Evolutionary conservation across 2,113 vertebrate genomes (phyloP).

Genomic region (Dermatemys mawii): DNA sequence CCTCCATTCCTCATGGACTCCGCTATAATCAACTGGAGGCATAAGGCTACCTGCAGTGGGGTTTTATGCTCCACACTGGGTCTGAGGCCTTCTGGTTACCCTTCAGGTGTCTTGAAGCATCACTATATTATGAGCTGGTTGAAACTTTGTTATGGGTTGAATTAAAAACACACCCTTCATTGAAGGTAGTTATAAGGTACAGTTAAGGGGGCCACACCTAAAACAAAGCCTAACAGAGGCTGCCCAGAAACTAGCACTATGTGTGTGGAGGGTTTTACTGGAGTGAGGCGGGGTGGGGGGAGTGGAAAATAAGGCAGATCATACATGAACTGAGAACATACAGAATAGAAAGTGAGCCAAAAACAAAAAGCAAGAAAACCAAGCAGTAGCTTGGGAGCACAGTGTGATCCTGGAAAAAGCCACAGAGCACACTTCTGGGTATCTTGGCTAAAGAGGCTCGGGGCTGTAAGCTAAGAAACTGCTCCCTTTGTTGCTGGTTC

Average conservation of each 20-base stretch:
- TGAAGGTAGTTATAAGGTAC: neutral
- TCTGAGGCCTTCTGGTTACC: neutral
- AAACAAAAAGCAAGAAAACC: neutral
- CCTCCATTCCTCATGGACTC: neutral
- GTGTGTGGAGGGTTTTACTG: neutral
- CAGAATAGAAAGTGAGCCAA: neutral
- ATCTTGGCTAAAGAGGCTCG: neutral
- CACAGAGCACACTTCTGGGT: neutral
- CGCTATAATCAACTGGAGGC: neutral
- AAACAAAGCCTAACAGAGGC: neutral
- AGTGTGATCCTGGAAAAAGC: neutral
- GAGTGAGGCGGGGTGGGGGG: too few species aligned
- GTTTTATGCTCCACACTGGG: neutral
- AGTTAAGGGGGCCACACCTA: neutral
- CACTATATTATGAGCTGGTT: neutral
- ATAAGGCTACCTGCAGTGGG: neutral
- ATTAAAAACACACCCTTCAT: neutral
- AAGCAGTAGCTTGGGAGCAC: neutral
- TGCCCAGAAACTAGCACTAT: neutral
- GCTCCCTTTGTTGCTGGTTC: neutral
- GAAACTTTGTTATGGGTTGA: neutral
- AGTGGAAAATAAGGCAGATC: too few species aligned
- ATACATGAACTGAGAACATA: neutral
- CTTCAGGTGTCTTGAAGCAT: neutral
- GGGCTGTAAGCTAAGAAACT: neutral